Evolutionary conservation across 2,113 vertebrate species (phyloP), one percentile per base, ranked within the genome.

Genomic region (Pitta sordida): DNA sequence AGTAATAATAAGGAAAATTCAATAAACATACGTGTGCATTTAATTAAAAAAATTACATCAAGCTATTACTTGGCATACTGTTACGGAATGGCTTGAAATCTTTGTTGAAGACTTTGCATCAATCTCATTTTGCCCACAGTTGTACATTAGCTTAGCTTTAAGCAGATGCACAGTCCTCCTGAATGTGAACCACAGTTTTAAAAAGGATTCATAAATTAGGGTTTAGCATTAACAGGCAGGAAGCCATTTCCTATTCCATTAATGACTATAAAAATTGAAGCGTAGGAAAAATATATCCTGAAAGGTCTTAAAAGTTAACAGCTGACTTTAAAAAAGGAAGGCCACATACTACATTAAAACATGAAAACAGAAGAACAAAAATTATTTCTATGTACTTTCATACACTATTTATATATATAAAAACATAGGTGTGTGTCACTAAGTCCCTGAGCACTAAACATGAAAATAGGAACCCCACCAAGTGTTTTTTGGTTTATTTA

Each of bases 221-320:
- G 20, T 83, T 85, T 80, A 69, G 41, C 51, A 78, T 67, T 67
- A 79, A 53, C 27, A 87, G 70, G 39, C 41, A 87, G 87, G 74
- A 94, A 82, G 62, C 37, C 52, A 82, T 87, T 92, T 96, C 87
- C 81, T 79, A 32, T 82, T 87, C 84, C 49, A 73, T 64, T 92
- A 85, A 94, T 79, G 44, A 44, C 49, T 68, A 75, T 52, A 95
- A 95, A 86, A 82, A 83, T 85, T 85, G 44, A 71, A 83, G 43
- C 20, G 74, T 0, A 0, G 37, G 30, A 37, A 90, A 87, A 82
- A 60, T 55, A 70, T 34, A 22, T 53, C 65, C 32, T 83, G 80
- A 74, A 88, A 74, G 32, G 37, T 70, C 60, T 70, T 86, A 73
- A 64, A 91, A 85, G 39, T 73, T 88, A 92, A 77, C 24, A 70